These are phyloP conservation scores for Dicyrtomina minuta DNA, from an alignment of 2,888 invertebrate genomes.

Conservation along the genomic window DNA sequence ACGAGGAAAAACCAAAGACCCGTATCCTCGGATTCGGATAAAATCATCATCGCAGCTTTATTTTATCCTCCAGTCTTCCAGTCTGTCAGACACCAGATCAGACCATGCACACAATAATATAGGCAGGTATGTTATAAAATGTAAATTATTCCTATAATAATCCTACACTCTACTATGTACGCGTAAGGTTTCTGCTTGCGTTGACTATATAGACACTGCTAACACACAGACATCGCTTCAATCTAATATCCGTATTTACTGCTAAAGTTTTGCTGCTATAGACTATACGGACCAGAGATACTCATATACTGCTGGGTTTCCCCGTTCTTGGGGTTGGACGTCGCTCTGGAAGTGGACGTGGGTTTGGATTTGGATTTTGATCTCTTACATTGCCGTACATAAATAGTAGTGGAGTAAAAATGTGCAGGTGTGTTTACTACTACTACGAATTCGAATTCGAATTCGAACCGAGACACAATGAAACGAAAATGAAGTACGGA, in stretches of 20 bases:
- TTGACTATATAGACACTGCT: too few relatives aligned
- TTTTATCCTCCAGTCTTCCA: slow-evolving; percentile 10
- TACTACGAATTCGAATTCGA: too few relatives aligned
- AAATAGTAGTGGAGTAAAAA: slow-evolving; percentile 17
- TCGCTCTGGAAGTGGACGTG: neutral
- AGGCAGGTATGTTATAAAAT: slow-evolving; percentile 5
- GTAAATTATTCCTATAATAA: too few relatives aligned
- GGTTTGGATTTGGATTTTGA: neutral
- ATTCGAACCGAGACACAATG: neutral
- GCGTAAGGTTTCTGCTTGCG: too few relatives aligned
- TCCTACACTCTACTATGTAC: too few relatives aligned
- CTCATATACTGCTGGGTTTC: neutral
- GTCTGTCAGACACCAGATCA: too few relatives aligned
- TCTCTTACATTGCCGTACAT: neutral
- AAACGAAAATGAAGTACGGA: neutral
- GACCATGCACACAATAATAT: too few relatives aligned
- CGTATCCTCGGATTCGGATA: slow-evolving; percentile 16
- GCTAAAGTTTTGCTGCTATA: neutral
- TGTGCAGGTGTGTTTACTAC: slow-evolving; percentile 38
- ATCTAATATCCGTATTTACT: too few relatives aligned
- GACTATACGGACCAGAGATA: neutral
- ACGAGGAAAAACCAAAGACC: slow-evolving; percentile 19
- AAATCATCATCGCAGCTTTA: slow-evolving; percentile 25
- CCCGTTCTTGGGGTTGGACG: neutral
- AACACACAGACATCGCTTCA: too few relatives aligned